Percentiles rank a stretch among this genome's conserved stretches.
phyloP scores from a whole-genome alignment of 2,888 invertebrate species.

The Polyommatus iphigenia region DNA sequence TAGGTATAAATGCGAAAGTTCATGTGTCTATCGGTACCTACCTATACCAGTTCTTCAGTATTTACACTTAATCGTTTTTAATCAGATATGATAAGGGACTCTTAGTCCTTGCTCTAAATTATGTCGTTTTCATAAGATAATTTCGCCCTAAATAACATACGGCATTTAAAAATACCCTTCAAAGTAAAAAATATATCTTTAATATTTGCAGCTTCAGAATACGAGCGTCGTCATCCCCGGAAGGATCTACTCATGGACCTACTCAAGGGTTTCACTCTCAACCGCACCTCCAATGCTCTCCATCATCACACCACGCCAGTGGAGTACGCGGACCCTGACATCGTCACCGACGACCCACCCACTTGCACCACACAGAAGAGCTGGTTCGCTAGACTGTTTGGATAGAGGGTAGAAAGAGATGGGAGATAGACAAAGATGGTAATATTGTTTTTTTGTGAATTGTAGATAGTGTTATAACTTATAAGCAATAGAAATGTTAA shows the following conservation, averaged over 20 bases:
- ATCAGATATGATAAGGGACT: too few relatives aligned
- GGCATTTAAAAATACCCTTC: too few relatives aligned
- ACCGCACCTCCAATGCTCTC: constrained; percentile 38
- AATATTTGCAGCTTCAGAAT: constrained; percentile 53
- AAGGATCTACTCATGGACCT: constrained; percentile 59
- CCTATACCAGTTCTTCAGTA: too few relatives aligned
- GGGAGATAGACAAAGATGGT: background rate
- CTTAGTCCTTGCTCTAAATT: too few relatives aligned
- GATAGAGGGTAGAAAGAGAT: constrained; percentile 7
- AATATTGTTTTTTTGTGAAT: background rate
- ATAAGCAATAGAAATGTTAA: too few relatives aligned
- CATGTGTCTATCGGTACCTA: too few relatives aligned
- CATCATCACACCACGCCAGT: constrained; percentile 37
- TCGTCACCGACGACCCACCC: constrained; percentile 30
- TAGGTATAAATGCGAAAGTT: too few relatives aligned
- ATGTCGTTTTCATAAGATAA: too few relatives aligned
- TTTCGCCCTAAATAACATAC: too few relatives aligned
- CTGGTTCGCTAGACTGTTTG: constrained; percentile 46
- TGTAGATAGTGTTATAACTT: too few relatives aligned
- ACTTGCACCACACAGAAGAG: constrained; percentile 48
- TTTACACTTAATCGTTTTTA: too few relatives aligned
- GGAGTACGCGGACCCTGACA: constrained; percentile 54
- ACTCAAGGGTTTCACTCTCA: constrained; percentile 53
- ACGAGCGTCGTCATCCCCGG: constrained; percentile 53
- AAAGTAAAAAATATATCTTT: too few relatives aligned